phyloP scores from a whole-genome alignment of 2,113 vertebrate species.

The Amphiprion percula region DNA sequence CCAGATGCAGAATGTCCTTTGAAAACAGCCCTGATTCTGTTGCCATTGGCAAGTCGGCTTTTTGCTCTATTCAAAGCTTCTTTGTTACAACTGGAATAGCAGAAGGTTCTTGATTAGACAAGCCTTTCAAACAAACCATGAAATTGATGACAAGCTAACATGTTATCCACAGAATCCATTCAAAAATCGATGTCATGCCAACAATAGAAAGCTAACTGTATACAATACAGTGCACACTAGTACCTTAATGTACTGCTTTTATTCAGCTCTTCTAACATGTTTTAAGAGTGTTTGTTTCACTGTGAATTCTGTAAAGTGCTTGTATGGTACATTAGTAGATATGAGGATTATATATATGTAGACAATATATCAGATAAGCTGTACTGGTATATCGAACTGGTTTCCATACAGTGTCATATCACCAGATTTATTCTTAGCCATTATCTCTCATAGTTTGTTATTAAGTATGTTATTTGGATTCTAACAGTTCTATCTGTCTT shows the following conservation, averaged over 20 bases:
- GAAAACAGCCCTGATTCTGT: constrained; percentile 18
- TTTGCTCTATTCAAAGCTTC: constrained; percentile 41
- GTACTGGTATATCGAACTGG: neutral
- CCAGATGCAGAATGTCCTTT: constrained; percentile 11
- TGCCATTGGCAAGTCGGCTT: constrained; percentile 15
- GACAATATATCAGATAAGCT: neutral
- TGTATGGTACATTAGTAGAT: neutral
- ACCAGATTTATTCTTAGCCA: neutral
- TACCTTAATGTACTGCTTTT: constrained; percentile 4
- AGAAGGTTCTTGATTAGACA: constrained; percentile 48
- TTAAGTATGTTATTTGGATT: neutral
- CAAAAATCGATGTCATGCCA: constrained; percentile 41
- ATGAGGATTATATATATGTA: constrained; percentile 11
- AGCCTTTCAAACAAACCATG: constrained; percentile 53
- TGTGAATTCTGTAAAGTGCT: neutral
- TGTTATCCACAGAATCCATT: constrained; percentile 55
- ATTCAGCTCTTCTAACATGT: neutral
- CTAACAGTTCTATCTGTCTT: neutral
- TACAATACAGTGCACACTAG: neutral
- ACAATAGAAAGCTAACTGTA: constrained; percentile 12
- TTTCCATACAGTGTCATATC: neutral
- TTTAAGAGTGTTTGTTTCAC: constrained; percentile 18
- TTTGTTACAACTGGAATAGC: constrained; percentile 29
- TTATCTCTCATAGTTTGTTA: neutral
- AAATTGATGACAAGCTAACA: constrained; percentile 70